Evolutionary conservation across 2,888 invertebrate species (phyloP).

Genomic region (Dasypogon diadema): DNA sequence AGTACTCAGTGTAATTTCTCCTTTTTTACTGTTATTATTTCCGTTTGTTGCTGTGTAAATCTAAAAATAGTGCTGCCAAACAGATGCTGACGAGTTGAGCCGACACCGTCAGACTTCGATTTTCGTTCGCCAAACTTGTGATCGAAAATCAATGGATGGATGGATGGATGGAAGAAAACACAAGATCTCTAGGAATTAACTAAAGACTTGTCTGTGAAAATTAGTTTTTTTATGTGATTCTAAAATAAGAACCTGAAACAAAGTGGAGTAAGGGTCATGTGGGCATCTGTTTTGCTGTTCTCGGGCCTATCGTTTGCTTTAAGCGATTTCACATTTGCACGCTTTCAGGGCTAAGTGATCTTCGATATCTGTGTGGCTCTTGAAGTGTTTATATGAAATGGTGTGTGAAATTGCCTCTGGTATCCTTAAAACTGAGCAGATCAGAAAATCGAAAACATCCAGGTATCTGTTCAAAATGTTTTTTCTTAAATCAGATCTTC

Average conservation of each 20-base stretch:
- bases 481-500: no score
- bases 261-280: slow-evolving; percentile 1
- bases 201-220: background rate
- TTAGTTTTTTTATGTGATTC: slow-evolving; percentile 22
- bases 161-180: background rate
- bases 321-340: slow-evolving; percentile 31
- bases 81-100: slow-evolving; percentile 8
- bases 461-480: no score
- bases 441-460: no score
- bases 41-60: slow-evolving; percentile 13
- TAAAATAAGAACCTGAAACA: slow-evolving; percentile 14
- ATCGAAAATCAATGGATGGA: slow-evolving; percentile 30
- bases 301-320: background rate
- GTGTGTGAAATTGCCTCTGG: no score
- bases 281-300: slow-evolving; percentile 16
- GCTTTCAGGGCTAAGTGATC: slow-evolving; percentile 11
- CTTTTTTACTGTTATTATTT: slow-evolving; percentile 31
- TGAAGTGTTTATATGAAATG: no score
- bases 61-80: slow-evolving; percentile 25
- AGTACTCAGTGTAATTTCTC: slow-evolving; percentile 14
- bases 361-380: background rate
- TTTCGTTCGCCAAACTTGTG: slow-evolving; percentile 24
- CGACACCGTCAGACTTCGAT: background rate
- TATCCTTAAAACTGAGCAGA: no score
- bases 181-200: background rate